Evolutionary conservation across 2,888 invertebrate genomes (phyloP), one percentile per base, ranked within the genome.

Genomic region (Nomada lathburiana): DNA sequence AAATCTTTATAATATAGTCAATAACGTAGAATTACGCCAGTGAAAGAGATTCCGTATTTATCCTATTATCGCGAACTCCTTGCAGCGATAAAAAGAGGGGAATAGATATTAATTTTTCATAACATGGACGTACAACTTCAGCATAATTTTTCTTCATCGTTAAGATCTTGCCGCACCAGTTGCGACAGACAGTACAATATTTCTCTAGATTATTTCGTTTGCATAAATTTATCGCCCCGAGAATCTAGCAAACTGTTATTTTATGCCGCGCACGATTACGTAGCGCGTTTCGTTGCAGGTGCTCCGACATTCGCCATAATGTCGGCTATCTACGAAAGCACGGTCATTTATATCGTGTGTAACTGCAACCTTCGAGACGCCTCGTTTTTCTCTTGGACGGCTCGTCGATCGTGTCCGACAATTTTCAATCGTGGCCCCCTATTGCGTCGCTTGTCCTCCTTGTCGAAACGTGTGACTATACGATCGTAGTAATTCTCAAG

Each of bases 401-500:
- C 23, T 70, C 70, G 65, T 65, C 59, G 55, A 71, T 65, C 80
- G 44, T 63, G 62, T 72, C 62, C 29, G 62, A 80, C 55, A 50
- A 65, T 76, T 70, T 72, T 68, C 76, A 73, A 55, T 50, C 64
- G 60, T 26, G 47, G 65, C 76, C 62, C 64, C 76, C 76, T 64
- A 50, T 67, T 53, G 68, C 72, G 72, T 57, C 36, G 57, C 72
- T n/a, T n/a, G 42, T 52, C 63, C 62, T 76, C 62, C 57, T 65
- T 36, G 52, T 62, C 47, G 53, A 55, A 73, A 73, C 62, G 72
- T 50, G 76, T 59, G 79, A 86, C 68, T 75, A 69, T 44, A n/a
- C 53, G 55, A 75, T 73, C 70, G 67, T n/a, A 62, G 80, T 82
- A 83, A 86, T 88, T 88, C 82, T 72, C 87, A 53, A 59, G 67